Base-by-base conservation (phyloP, 2,888 invertebrate species). In the Hirtodrosophila histrioides region DNA sequence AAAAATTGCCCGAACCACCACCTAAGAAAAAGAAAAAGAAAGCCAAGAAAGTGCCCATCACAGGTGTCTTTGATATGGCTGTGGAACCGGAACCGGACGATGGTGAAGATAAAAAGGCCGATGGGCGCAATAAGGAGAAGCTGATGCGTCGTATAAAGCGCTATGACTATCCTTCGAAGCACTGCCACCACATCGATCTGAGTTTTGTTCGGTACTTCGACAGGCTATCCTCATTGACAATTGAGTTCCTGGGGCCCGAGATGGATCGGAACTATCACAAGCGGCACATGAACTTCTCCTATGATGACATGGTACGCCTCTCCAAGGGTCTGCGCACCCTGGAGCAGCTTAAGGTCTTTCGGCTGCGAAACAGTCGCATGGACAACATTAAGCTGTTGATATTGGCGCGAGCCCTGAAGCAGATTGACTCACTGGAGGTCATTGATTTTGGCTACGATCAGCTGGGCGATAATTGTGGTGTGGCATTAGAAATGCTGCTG, bases 171-270 rank as follows among this genome's bases (percentile, higher is more conserved):
- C 88, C 88, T 0, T 53, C 81, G 11, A 78, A 89, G 37, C 75
- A 88, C 23, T 91, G 91, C 11, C 88, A 88, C 50, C 91, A 91
- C 60, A 77, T 89, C 9, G 81, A 89, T 43, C 73, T 91, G 3
- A 73, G 84, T 10, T 83, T 90, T 44, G 45, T 91, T 10, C 78
- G 84, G 3, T 73, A 75, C 46, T 87, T 90, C 29, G 60, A 74
- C 0, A 63, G 76, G 8, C 49, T 91, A 10, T 70, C 68, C 3
- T 75, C 77, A 2, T 61, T 91, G 11, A 75, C 63, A 10, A 33
- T 91, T 0, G 89, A 90, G 60, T 90, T 90, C 41, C 77, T 81
- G 10, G 89, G 90, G 0, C 90, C 90, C 0, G 8, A 78, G 8
- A 63, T 85, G 62, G 51, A 67, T 0, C 68, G 75, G 0, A 35